These are phyloP conservation scores for Nephrotoma flavescens DNA, from an alignment of 2,888 invertebrate genomes.

Conservation along the genomic window DNA sequence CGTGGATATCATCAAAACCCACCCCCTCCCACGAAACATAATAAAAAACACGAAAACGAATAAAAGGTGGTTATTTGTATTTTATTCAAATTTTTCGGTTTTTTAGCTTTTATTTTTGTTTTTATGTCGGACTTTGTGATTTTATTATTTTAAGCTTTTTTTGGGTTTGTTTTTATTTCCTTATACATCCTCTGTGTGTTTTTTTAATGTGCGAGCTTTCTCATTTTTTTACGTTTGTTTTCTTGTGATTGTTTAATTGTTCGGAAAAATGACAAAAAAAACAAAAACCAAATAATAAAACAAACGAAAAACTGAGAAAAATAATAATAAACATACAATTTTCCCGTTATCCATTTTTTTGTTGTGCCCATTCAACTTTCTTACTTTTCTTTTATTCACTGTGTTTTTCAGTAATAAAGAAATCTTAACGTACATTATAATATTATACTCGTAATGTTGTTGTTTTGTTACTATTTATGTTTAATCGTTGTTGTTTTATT, in stretches of 20 bases:
- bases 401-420: background rate
- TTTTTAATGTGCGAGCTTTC: background rate
- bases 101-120: background rate
- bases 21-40: background rate
- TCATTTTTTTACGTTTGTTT: background rate
- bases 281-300: background rate
- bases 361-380: background rate
- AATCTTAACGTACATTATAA: background rate
- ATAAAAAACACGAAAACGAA: background rate
- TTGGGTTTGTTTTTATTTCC: background rate
- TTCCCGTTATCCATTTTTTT: background rate
- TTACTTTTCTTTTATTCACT: background rate
- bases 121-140: background rate
- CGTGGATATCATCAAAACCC: background rate
- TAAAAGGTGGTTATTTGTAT: background rate
- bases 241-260: background rate
- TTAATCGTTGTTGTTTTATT: background rate
- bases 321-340: background rate
- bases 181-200: background rate
- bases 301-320: background rate
- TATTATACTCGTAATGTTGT: background rate
- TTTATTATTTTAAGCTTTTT: background rate
- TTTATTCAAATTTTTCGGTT: background rate
- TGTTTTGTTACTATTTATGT: background rate
- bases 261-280: background rate